Percentiles rank a stretch among this genome's conserved stretches.
Evolutionary conservation across 2,888 invertebrate genomes (phyloP).

Genomic region (Eueremaeus valkanovi): DNA sequence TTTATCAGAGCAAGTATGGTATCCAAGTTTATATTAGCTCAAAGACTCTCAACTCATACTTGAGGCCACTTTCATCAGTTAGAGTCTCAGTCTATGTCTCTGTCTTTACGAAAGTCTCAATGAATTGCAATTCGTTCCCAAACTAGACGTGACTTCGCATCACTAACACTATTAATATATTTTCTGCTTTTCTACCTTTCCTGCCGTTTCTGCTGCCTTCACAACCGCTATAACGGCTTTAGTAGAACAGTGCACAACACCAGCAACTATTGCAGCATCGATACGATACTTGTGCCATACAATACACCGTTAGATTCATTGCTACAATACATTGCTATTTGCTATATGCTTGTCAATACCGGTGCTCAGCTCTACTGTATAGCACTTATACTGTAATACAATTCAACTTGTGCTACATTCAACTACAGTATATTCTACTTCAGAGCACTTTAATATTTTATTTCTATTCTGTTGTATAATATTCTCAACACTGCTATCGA

Average conservation of each 20-base stretch:
- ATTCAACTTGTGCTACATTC: no score
- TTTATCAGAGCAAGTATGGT: slow-evolving; percentile 19
- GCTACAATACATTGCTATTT: neutral
- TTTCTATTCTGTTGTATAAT: neutral
- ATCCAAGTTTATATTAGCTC: slow-evolving; percentile 4
- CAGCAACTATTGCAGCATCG: neutral
- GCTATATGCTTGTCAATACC: neutral
- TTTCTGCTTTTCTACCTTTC: no score
- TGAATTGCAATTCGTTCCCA: slow-evolving; percentile 7
- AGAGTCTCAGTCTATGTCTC: neutral
- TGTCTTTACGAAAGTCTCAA: no score
- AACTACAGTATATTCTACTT: no score
- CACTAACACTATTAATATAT: neutral
- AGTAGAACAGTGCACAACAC: no score
- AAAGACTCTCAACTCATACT: neutral
- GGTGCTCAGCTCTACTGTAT: neutral
- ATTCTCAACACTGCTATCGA: neutral
- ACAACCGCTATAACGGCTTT: slow-evolving; percentile 18
- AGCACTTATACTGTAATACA: neutral
- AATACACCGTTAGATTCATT: neutral
- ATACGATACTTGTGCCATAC: neutral
- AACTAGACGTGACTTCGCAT: slow-evolving; percentile 28
- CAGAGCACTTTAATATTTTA: neutral
- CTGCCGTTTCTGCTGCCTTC: neutral
- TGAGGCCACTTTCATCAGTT: slow-evolving; percentile 18